Evolutionary conservation across 2,888 invertebrate species (phyloP).

Genomic region (Leptinotarsa haldemani): DNA sequence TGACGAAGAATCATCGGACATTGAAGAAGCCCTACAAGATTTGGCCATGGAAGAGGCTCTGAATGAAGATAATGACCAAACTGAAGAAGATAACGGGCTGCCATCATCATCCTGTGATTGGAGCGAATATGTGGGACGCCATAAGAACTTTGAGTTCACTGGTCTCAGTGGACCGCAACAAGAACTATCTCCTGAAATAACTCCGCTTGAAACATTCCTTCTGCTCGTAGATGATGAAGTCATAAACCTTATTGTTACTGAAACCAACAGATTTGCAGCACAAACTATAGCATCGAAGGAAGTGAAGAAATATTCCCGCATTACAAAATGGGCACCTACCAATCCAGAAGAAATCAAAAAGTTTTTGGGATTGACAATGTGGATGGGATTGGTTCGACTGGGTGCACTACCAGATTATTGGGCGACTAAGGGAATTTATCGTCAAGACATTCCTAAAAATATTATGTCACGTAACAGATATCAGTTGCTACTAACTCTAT

Average conservation of each 20-base stretch:
- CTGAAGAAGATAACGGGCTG: too few species aligned
- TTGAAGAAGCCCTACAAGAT: too few species aligned
- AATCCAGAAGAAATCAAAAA: conserved; percentile 1
- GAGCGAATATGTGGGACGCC: background rate
- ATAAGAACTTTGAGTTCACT: background rate
- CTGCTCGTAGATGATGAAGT: conserved; percentile 15
- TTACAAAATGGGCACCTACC: background rate
- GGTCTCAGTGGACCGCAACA: background rate
- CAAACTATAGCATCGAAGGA: conserved; percentile 6
- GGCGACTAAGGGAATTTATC: background rate
- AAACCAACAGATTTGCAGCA: conserved; percentile 26
- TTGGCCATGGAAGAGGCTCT: too few species aligned
- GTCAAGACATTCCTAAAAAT: background rate
- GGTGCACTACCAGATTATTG: background rate
- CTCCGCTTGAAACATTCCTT: background rate
- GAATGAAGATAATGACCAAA: too few species aligned
- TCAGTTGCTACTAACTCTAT: conserved; percentile 22
- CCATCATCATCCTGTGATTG: too few species aligned
- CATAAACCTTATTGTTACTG: conserved; percentile 5
- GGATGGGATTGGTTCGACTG: conserved; percentile 21
- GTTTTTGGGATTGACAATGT: conserved; percentile 22
- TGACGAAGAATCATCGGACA: too few species aligned
- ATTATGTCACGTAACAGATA: background rate
- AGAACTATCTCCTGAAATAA: background rate
- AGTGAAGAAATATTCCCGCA: background rate